Evolutionary conservation across 2,113 vertebrate species (phyloP).

Genomic region (Mirza zaza): DNA sequence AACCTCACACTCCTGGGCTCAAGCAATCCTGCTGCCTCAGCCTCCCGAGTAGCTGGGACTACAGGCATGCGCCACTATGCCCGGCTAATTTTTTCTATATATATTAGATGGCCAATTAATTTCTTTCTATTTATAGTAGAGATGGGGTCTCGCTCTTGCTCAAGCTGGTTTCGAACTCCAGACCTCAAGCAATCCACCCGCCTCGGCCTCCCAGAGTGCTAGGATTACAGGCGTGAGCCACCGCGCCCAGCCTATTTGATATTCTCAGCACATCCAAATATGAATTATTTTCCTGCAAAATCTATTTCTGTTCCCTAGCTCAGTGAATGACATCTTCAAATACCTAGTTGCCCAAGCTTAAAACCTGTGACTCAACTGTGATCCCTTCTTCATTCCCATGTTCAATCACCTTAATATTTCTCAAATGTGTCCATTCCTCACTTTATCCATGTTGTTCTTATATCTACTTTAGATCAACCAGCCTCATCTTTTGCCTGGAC

Average conservation of each 20-base stretch:
- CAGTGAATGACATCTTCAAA: conserved; percentile 11
- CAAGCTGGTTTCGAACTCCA: too few species aligned
- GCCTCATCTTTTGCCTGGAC: background rate
- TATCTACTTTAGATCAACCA: conserved; percentile 1
- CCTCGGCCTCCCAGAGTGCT: too few species aligned
- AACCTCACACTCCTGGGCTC: too few species aligned
- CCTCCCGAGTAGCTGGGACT: too few species aligned
- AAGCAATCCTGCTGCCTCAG: too few species aligned
- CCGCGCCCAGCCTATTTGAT: background rate
- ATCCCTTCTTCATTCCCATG: background rate
- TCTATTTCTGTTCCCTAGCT: background rate
- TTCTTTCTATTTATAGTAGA: too few species aligned
- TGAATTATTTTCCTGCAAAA: background rate
- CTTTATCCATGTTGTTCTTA: background rate
- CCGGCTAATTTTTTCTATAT: too few species aligned
- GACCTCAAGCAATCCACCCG: too few species aligned
- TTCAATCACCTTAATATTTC: background rate
- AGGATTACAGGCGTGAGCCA: too few species aligned
- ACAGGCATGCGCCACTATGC: too few species aligned
- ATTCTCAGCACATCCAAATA: conserved; percentile 5
- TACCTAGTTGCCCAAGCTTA: background rate
- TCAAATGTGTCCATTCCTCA: background rate
- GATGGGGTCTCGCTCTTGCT: too few species aligned
- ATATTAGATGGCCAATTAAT: too few species aligned
- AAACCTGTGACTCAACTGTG: background rate